A percentile compares a stretch with the other conserved stretches of the same genome.
Conservation (phyloP, 2,113 vertebrate genomes). For the Upupa epops region DNA sequence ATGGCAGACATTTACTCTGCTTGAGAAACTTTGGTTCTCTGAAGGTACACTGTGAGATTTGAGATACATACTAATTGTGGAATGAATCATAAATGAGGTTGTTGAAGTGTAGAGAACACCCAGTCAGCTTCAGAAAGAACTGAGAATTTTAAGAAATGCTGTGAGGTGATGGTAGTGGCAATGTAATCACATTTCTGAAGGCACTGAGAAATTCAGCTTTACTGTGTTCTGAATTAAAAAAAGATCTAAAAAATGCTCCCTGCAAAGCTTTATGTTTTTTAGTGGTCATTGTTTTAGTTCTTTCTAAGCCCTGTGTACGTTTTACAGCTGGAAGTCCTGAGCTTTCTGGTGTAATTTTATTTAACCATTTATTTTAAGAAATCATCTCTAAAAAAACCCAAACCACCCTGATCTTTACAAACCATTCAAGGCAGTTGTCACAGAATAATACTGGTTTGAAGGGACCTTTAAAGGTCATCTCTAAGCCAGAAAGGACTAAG, state of each 20-base stretch:
- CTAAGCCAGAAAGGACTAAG: not conserved
- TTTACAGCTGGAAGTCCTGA: not conserved
- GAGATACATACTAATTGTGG: slow-evolving; percentile 30
- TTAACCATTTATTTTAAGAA: not conserved
- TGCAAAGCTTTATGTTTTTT: not conserved
- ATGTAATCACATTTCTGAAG: not conserved
- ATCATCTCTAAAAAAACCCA: not conserved
- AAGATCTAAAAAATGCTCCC: not conserved
- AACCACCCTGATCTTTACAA: not conserved
- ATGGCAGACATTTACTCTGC: not conserved
- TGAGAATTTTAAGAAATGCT: not conserved
- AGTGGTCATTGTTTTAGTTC: not conserved
- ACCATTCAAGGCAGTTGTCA: not conserved
- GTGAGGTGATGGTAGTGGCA: not conserved
- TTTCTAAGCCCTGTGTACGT: not conserved
- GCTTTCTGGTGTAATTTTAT: not conserved
- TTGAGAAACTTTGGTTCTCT: slow-evolving; percentile 7
- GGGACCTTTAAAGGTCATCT: not conserved
- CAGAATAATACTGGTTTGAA: not conserved
- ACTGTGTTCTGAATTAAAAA: not conserved
- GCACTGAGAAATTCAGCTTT: not conserved
- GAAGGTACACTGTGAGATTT: not conserved
- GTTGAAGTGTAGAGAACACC: not conserved
- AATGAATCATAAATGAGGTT: not conserved
- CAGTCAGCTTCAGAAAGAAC: not conserved